Evolutionary conservation across 2,797 vertebrate genomes (phyloP).

Genomic region (Oryzias dopingdopingensis): DNA sequence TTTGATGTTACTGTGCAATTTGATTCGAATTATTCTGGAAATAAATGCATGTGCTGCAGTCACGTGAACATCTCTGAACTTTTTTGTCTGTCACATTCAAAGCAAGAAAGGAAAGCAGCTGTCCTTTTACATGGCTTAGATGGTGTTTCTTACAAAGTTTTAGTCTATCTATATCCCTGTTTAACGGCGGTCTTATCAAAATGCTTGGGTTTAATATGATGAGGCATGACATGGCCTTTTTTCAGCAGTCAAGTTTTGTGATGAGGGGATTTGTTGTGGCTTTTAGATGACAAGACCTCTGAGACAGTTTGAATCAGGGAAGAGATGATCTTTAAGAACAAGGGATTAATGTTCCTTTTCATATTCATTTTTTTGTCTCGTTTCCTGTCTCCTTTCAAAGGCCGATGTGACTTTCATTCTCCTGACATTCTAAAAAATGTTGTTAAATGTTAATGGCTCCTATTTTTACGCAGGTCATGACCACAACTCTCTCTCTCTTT

Average conservation of each 20-base stretch:
- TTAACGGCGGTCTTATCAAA: constrained; percentile 48
- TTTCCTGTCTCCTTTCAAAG: constrained; percentile 45
- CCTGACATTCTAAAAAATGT: constrained; percentile 67
- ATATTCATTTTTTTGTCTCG: constrained; percentile 38
- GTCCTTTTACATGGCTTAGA: too few relatives aligned
- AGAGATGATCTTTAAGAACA: constrained; percentile 59
- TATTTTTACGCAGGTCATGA: constrained; percentile 66
- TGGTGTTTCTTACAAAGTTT: constrained; percentile 4
- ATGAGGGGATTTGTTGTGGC: constrained; percentile 63
- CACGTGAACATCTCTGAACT: too few relatives aligned
- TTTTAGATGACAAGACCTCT: constrained; percentile 58
- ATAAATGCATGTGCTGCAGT: too few relatives aligned
- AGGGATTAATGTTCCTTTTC: constrained; percentile 66
- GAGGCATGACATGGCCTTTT: constrained; percentile 48
- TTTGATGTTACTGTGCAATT: too few relatives aligned
- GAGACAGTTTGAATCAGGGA: constrained; percentile 48
- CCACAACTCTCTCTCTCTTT: constrained; percentile 34
- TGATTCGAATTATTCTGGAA: too few relatives aligned
- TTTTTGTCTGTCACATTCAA: too few relatives aligned
- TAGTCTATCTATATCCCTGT: constrained; percentile 18
- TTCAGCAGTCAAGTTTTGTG: constrained; percentile 45
- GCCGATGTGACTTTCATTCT: constrained; percentile 58
- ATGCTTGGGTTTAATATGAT: constrained; percentile 26
- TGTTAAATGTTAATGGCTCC: constrained; percentile 73
- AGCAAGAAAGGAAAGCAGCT: too few relatives aligned